Percentiles rank a stretch among this genome's conserved stretches.
phyloP scores from a whole-genome alignment of 1,140 invertebrate species.

The Coenobita brevimanus region DNA sequence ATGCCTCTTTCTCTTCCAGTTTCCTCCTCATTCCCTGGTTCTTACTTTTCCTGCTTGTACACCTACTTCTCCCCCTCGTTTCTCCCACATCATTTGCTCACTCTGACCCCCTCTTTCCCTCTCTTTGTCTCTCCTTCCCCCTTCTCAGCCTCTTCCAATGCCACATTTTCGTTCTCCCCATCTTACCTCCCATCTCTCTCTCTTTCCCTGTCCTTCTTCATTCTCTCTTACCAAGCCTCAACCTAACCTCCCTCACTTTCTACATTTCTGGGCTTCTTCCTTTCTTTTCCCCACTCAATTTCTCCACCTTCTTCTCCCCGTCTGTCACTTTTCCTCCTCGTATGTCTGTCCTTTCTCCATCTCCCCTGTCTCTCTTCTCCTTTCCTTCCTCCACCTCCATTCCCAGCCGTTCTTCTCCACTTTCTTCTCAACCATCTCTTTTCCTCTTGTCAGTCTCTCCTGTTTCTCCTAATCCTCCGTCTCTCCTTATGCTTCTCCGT shows the following conservation, averaged over 20 bases:
- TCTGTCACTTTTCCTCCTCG: too few species aligned
- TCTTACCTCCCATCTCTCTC: neutral
- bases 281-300: too few species aligned
- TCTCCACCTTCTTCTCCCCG: too few species aligned
- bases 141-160: neutral
- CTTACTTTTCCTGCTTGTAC: too few species aligned
- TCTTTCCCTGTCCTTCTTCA: neutral
- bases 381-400: too few species aligned
- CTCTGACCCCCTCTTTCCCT: neutral
- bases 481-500: neutral
- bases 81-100: too few species aligned
- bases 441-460: neutral
- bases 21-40: too few species aligned
- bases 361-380: too few species aligned
- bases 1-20: neutral
- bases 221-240: constrained; percentile 1
- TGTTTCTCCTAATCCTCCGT: neutral
- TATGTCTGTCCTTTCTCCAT: too few species aligned
- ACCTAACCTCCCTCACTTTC: neutral
- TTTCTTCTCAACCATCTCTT: neutral
- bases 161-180: neutral
- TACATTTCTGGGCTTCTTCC: neutral
- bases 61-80: neutral
- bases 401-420: too few species aligned
- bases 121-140: too few species aligned